phyloP scores from a whole-genome alignment of 2,113 vertebrate genomes.

The Tursiops truncatus region DNA sequence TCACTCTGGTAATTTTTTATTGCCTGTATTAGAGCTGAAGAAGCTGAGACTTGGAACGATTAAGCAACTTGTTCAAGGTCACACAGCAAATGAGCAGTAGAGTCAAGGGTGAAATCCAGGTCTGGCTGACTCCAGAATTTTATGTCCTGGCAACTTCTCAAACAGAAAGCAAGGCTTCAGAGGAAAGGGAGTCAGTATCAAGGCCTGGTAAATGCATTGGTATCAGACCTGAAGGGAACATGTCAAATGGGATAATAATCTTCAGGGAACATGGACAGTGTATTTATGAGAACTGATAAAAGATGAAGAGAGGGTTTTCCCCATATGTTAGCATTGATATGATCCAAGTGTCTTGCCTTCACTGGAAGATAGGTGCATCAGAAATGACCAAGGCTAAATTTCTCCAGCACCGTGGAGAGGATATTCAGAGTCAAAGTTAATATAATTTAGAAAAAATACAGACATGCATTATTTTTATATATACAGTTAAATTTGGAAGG shows the following conservation, averaged over 20 bases:
- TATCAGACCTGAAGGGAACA: neutral
- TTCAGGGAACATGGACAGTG: neutral
- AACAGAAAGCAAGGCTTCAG: neutral
- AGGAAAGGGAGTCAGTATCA: neutral
- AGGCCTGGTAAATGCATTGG: fast-evolving
- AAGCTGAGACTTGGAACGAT: neutral
- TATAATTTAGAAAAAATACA: neutral
- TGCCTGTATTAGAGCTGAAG: neutral
- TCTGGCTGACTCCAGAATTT: neutral
- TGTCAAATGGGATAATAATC: neutral
- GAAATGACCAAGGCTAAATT: neutral
- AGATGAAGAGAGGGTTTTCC: neutral
- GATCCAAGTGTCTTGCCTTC: neutral
- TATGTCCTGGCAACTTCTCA: neutral
- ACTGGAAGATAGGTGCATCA: neutral
- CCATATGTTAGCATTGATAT: neutral
- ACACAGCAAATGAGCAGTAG: neutral
- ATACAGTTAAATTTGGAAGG: neutral
- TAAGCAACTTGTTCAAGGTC: neutral
- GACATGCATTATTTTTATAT: neutral
- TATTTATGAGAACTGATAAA: neutral
- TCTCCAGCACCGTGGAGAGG: neutral
- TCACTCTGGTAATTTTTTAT: neutral
- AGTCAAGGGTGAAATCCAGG: neutral
- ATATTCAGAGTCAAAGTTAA: neutral